Evolutionary conservation across 2,113 vertebrate species (phyloP).

Genomic region (Perccottus glenii): DNA sequence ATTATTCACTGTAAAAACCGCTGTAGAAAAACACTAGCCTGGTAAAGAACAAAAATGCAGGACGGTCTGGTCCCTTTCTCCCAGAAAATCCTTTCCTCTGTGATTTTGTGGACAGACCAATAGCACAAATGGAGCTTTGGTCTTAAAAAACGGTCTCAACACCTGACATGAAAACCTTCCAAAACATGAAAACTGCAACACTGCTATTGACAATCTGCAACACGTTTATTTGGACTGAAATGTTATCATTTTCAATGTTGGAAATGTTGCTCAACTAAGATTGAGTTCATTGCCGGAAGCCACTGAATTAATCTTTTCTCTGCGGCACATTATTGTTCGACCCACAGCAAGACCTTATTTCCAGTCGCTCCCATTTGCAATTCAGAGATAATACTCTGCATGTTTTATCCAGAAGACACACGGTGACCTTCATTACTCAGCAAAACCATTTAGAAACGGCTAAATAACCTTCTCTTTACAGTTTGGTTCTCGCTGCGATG

Average conservation of each 20-base stretch:
- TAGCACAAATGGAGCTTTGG: no score
- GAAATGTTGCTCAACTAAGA: neutral
- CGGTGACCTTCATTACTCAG: conserved; percentile 64
- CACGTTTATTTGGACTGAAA: neutral
- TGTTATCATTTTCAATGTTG: conserved; percentile 9
- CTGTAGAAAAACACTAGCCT: no score
- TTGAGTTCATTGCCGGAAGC: conserved; percentile 6
- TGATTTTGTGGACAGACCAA: no score
- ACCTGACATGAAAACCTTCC: no score
- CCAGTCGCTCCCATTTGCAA: conserved; percentile 46
- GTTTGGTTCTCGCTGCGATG: conserved; percentile 18
- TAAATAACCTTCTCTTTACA: conserved; percentile 32
- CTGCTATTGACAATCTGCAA: no score
- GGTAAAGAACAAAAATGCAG: no score
- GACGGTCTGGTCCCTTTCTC: no score
- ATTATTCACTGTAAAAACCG: no score
- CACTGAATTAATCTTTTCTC: conserved; percentile 32
- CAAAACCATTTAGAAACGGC: conserved; percentile 41
- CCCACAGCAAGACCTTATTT: conserved; percentile 52
- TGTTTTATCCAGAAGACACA: conserved; percentile 29
- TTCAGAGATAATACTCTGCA: conserved; percentile 46
- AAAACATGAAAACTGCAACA: no score
- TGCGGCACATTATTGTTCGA: conserved; percentile 31
- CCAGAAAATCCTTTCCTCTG: no score
- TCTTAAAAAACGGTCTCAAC: no score